phyloP scores from a whole-genome alignment of 1,140 invertebrate genomes.

The Orius laevigatus region DNA sequence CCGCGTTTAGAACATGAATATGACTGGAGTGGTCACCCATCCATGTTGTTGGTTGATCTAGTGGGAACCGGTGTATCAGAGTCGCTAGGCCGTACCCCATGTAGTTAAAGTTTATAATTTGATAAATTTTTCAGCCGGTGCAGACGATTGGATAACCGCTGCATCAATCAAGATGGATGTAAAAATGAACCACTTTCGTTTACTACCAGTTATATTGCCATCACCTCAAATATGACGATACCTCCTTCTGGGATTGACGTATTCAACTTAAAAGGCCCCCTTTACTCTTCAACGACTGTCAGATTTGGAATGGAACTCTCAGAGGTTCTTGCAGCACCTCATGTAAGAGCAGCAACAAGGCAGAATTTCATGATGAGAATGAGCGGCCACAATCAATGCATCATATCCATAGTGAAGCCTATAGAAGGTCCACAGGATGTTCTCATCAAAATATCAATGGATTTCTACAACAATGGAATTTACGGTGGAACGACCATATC shows the following conservation, averaged over 20 bases:
- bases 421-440: conserved; percentile 79
- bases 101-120: too few relatives aligned
- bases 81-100: too few relatives aligned
- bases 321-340: conserved; percentile 33
- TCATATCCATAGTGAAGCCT: conserved; percentile 49
- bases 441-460: conserved; percentile 71
- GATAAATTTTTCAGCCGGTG: conserved; percentile 50
- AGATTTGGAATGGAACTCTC: too few relatives aligned
- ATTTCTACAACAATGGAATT: conserved; percentile 48
- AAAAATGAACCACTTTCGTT: conserved; percentile 60
- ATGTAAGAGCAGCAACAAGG: conserved; percentile 40
- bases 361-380: conserved; percentile 43
- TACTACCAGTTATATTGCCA: conserved; percentile 81
- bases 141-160: conserved; percentile 51
- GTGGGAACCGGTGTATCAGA: too few relatives aligned
- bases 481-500: conserved; percentile 65
- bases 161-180: conserved; percentile 48
- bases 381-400: conserved; percentile 40
- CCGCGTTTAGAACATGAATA: too few relatives aligned
- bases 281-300: too few relatives aligned
- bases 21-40: too few relatives aligned
- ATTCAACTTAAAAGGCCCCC: too few relatives aligned
- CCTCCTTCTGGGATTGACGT: conserved; percentile 33
- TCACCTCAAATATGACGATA: conserved; percentile 66
- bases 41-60: too few relatives aligned